Evolutionary conservation across 2,888 invertebrate species (phyloP), one percentile per base, ranked within the genome.

Genomic region (Synergus umbraculus): DNA sequence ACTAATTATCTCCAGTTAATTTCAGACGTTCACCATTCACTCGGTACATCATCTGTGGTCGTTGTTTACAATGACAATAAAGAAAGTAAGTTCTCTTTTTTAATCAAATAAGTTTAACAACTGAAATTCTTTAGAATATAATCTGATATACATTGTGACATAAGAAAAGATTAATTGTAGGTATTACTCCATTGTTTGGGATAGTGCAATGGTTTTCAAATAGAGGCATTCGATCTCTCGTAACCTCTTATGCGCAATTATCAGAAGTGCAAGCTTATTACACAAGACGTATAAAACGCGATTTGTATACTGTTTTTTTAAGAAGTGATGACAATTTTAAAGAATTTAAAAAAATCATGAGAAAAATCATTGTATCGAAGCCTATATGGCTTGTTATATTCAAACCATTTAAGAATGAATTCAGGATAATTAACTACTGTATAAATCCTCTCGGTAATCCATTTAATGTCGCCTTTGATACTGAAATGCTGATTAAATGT

Each of bases 311-410:
- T n/a, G 49, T 73, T 54, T 73, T 73, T 15, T 54, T 73, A 73
- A 54, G 73, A 41, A 15, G 10, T n/a, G 37, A 41, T 54, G 73
- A 41, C 54, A 54, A 22, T 15, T 3, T 73, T 15, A 54, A 73
- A n/a, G 54, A 73, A 49, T 89, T 90, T 15, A 69, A 79, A 10
- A 77, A 60, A 4, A 77, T 79, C 0, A 86, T 86, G 8, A 65
- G 22, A 9, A 15, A 76, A 0, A 77, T 82, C 12, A 58, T 79
- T 9, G 85, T 87, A 46, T 84, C 85, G 8, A 83, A 82, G 12
- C 84, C 87, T 15, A 66, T 85, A 5, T 91, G 91, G 91, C 46
- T 91, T 7, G 44, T 91, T 13, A 82, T 90, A 65, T 90, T 90
- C 37, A 78, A 41, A 9, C 46, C 81, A 4, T 4, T 77, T 3